phyloP scores from a whole-genome alignment of 2,113 vertebrate genomes.

The Lasiurus borealis region DNA sequence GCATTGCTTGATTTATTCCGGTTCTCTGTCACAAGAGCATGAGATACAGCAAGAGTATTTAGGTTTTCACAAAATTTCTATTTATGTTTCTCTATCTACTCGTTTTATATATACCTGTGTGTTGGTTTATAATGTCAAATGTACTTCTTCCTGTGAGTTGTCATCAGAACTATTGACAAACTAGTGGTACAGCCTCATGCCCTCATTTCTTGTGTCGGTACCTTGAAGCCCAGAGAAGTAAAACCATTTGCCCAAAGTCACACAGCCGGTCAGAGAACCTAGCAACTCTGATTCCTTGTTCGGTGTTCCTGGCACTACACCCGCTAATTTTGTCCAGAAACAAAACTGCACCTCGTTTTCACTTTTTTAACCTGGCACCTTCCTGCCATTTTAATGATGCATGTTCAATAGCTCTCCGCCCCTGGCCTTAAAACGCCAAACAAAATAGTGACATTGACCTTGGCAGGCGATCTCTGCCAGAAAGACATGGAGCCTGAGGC shows the following conservation, averaged over 20 bases:
- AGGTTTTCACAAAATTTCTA: not conserved
- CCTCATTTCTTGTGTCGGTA: not conserved
- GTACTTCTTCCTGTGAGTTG: not conserved
- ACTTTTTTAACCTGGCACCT: not conserved
- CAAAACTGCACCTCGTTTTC: not conserved
- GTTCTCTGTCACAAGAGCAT: not conserved
- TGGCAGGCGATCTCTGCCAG: slow-evolving; percentile 49
- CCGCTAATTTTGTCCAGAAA: slow-evolving; percentile 25
- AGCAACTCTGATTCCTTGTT: not conserved
- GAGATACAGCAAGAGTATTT: not conserved
- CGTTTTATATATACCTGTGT: not conserved
- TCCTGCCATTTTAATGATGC: not conserved
- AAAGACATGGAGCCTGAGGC: slow-evolving; percentile 33
- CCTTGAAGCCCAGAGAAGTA: not conserved
- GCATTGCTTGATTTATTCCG: too few species aligned
- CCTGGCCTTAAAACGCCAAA: slow-evolving; percentile 57
- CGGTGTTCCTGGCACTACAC: not conserved
- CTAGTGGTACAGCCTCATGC: not conserved
- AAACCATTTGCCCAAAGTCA: not conserved
- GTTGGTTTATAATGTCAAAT: not conserved
- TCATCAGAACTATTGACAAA: slow-evolving; percentile 5
- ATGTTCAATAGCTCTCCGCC: slow-evolving; percentile 37
- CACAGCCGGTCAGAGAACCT: not conserved
- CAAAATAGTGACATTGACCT: slow-evolving; percentile 45
- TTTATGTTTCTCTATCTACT: not conserved